Percentiles rank a stretch among this genome's conserved stretches.
phyloP scores from a whole-genome alignment of 2,888 invertebrate species.

The Didymodactylos carnosus region DNA sequence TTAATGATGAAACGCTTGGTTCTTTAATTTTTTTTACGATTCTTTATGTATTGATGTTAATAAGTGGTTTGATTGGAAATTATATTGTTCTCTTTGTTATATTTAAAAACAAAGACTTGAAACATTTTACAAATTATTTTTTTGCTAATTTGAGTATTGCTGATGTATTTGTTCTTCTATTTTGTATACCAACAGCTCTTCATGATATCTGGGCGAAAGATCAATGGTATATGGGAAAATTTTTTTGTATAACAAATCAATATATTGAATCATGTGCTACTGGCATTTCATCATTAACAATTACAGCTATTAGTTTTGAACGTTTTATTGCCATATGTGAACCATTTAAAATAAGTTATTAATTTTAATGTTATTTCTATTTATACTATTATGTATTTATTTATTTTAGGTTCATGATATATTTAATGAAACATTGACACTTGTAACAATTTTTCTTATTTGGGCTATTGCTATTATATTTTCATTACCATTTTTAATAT shows the following conservation, averaged over 20 bases:
- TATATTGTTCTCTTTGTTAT: background rate
- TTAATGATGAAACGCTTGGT: background rate
- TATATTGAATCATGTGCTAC: background rate
- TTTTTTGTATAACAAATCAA: background rate
- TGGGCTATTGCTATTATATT: background rate
- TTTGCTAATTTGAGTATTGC: background rate
- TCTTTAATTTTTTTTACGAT: background rate
- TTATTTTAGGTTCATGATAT: background rate
- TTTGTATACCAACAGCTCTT: background rate
- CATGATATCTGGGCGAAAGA: background rate
- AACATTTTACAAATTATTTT: slow-evolving; percentile 1
- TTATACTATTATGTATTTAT: background rate
- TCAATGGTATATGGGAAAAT: background rate
- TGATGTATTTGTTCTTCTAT: background rate
- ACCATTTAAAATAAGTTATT: background rate
- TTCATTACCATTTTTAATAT: background rate
- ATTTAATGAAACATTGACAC: background rate
- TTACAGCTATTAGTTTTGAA: background rate
- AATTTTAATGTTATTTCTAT: background rate
- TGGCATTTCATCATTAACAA: background rate
- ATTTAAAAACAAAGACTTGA: background rate
- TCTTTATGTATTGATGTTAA: background rate
- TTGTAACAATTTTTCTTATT: background rate
- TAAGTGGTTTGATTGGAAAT: background rate
- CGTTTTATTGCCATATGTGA: background rate